Conservation (phyloP, 2,888 invertebrate species). For the Cryptus armator region DNA sequence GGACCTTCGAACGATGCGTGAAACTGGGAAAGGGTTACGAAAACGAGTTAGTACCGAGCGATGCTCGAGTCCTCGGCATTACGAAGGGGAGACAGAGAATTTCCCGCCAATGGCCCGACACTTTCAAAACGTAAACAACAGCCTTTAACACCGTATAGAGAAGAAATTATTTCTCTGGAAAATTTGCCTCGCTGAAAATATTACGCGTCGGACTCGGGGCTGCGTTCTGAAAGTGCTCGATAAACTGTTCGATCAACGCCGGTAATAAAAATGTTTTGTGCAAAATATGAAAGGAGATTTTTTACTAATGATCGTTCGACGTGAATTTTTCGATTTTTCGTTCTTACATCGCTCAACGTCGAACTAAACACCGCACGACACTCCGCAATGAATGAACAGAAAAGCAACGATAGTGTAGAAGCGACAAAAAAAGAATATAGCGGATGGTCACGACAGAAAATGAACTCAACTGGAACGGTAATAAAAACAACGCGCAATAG, state of each 20-base stretch:
- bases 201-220: too few species aligned
- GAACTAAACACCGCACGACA: neutral
- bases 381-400: constrained; percentile 18
- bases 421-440: constrained; percentile 36
- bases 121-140: too few species aligned
- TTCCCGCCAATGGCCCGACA: neutral
- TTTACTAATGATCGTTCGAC: too few species aligned
- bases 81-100: neutral
- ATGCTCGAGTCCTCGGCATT: neutral
- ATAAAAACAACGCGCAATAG: constrained; percentile 58
- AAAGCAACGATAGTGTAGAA: constrained; percentile 12
- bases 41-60: constrained; percentile 3
- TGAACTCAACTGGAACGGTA: constrained; percentile 52
- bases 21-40: neutral
- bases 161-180: too few species aligned
- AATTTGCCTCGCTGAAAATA: too few species aligned
- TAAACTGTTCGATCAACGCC: too few species aligned
- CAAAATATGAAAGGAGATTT: too few species aligned
- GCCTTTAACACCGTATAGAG: too few species aligned
- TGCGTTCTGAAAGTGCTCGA: too few species aligned
- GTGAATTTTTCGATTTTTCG: too few species aligned
- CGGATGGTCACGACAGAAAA: constrained; percentile 40
- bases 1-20: neutral
- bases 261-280: too few species aligned
- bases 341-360: neutral